Percentiles rank a stretch among this genome's conserved stretches.
These are phyloP conservation scores for Petaurus breviceps DNA, from an alignment of 2,113 vertebrate genomes.

Conservation along the genomic window DNA sequence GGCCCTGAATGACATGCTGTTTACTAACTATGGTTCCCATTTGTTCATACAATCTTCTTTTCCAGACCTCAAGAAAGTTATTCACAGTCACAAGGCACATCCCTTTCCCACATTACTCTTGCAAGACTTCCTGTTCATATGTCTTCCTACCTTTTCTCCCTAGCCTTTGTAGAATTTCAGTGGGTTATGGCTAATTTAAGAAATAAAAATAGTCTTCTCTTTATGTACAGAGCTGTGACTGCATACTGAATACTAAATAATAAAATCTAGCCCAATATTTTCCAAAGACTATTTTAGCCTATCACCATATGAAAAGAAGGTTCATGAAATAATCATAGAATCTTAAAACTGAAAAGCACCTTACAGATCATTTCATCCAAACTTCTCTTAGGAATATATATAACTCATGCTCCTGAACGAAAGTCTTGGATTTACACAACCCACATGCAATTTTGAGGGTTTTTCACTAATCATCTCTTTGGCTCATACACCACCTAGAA, in stretches of 20 bases:
- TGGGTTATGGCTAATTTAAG: background rate
- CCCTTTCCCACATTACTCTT: background rate
- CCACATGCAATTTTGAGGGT: background rate
- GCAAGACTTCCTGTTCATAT: background rate
- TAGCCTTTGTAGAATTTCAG: conserved; percentile 13
- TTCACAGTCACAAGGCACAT: background rate
- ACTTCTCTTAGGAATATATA: background rate
- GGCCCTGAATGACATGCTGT: background rate
- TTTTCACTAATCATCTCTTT: background rate
- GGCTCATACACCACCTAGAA: background rate
- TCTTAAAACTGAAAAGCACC: background rate
- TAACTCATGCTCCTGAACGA: background rate
- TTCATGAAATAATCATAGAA: conserved; percentile 1
- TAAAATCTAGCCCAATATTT: background rate
- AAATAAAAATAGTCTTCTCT: background rate
- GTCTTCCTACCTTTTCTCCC: background rate
- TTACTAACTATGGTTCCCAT: background rate
- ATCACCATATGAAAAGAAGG: background rate
- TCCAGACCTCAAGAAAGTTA: background rate
- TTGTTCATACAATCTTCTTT: background rate
- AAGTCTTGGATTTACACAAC: background rate
- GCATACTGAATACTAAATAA: conserved; percentile 5
- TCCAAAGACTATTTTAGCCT: conserved; percentile 23
- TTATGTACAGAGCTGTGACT: background rate
- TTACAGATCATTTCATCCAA: background rate